Evolutionary conservation across 2,113 vertebrate genomes (phyloP).

Genomic region (Xiphias gladius): DNA sequence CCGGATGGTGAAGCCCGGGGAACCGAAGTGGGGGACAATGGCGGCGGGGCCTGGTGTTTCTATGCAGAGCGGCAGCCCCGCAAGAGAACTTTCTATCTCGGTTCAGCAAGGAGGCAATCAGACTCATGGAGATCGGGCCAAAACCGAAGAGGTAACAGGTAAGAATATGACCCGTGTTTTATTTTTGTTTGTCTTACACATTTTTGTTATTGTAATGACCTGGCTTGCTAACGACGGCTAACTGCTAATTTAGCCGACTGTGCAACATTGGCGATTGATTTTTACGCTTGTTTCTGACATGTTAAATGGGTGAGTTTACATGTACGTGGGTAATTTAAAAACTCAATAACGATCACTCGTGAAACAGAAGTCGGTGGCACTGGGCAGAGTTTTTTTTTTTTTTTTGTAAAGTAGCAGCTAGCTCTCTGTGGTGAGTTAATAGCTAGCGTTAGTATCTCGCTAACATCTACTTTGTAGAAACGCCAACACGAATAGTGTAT

Average conservation of each 20-base stretch:
- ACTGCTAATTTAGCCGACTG: constrained; percentile 22
- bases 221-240: constrained; percentile 49
- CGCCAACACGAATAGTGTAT: too few species aligned
- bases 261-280: background rate
- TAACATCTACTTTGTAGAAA: constrained; percentile 44
- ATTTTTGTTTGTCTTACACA: too few species aligned
- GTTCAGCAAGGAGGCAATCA: constrained; percentile 63
- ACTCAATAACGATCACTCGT: rapidly evolving
- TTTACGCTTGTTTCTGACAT: background rate
- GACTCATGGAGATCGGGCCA: constrained; percentile 71
- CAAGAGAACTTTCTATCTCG: constrained; percentile 74
- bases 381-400: background rate
- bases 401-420: background rate
- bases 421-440: background rate
- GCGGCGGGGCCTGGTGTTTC: constrained; percentile 78
- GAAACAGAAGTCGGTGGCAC: rapidly evolving
- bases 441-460: constrained; percentile 37
- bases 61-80: constrained; percentile 81
- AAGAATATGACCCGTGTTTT: background rate
- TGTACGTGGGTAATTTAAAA: background rate
- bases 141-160: constrained; percentile 84
- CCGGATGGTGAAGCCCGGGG: constrained; percentile 21
- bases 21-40: constrained; percentile 64
- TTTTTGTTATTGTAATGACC: background rate
- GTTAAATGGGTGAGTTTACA: too few species aligned